A percentile compares a stretch with the other conserved stretches of the same genome.
Conservation (phyloP, 2,888 invertebrate genomes). For the Dasysyrphus albostriatus region DNA sequence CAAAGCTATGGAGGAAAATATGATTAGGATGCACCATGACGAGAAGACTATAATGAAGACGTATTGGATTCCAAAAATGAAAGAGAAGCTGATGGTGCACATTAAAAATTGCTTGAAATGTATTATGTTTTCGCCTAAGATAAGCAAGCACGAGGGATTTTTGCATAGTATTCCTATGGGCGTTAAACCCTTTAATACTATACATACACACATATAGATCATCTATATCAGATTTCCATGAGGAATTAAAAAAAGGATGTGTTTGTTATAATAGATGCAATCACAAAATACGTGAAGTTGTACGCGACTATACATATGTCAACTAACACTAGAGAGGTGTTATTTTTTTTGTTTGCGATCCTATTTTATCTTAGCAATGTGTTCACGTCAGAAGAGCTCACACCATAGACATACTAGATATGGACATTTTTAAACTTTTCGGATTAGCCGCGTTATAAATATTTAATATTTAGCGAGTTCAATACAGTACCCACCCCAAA, state of each 20-base stretch:
- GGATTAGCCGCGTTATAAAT: too few species aligned
- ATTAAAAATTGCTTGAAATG: slow-evolving; percentile 80
- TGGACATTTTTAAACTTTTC: too few species aligned
- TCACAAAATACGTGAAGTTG: slow-evolving; percentile 65
- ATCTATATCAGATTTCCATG: too few species aligned
- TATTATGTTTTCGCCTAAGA: slow-evolving; percentile 79
- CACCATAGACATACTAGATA: too few species aligned
- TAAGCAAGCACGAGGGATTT: slow-evolving; percentile 76
- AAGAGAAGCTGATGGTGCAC: slow-evolving; percentile 9
- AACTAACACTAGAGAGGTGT: slow-evolving; percentile 42
- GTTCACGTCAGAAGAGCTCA: slow-evolving; percentile 39
- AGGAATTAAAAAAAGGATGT: too few species aligned
- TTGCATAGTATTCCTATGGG: slow-evolving; percentile 48
- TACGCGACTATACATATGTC: slow-evolving; percentile 29
- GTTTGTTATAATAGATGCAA: slow-evolving; percentile 45
- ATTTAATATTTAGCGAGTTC: too few species aligned
- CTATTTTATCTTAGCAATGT: slow-evolving; percentile 44
- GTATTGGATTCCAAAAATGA: slow-evolving; percentile 76
- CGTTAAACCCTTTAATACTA: too few species aligned
- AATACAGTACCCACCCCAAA: too few species aligned
- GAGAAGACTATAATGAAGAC: slow-evolving; percentile 44
- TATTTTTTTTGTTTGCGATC: slow-evolving; percentile 33
- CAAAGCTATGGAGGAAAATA: slow-evolving; percentile 24
- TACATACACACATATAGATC: too few species aligned
- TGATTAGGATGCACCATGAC: slow-evolving; percentile 77